Evolutionary conservation across 1,140 invertebrate genomes (phyloP).

Genomic region (Cardiocondyla obscurior): DNA sequence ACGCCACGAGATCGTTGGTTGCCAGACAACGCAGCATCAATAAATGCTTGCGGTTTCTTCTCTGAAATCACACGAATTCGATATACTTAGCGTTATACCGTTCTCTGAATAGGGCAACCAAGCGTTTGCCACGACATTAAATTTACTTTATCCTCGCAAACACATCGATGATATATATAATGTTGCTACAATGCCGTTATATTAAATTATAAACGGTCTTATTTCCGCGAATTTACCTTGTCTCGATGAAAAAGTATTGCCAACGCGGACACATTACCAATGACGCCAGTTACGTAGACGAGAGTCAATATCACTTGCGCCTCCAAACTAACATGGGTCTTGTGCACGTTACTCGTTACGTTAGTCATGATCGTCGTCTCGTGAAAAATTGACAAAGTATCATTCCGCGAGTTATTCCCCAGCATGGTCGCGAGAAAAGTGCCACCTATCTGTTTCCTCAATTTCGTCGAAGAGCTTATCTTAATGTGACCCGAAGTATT

Average conservation of each 20-base stretch:
- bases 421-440: conserved; percentile 37
- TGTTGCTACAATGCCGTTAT: too few species aligned
- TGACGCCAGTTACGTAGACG: conserved; percentile 85
- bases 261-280: conserved; percentile 86
- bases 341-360: conserved; percentile 36
- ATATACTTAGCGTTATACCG: neutral
- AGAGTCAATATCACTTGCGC: conserved; percentile 83
- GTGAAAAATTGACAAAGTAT: conserved; percentile 36
- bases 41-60: conserved; percentile 91
- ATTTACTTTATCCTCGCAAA: too few species aligned
- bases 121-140: too few species aligned
- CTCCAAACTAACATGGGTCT: conserved; percentile 76
- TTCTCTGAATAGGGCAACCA: neutral
- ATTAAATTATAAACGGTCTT: neutral
- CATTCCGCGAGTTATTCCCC: conserved; percentile 47
- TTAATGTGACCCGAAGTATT: neutral
- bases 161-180: too few species aligned
- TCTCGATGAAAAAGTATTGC: conserved; percentile 85
- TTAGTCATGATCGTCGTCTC: neutral
- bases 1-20: conserved; percentile 91
- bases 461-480: conserved; percentile 1
- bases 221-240: conserved; percentile 74
- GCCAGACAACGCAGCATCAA: conserved; percentile 91
- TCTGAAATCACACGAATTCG: conserved; percentile 80
- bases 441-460: neutral